These are phyloP conservation scores for Petrolisthes manimaculis DNA, from an alignment of 2,888 invertebrate genomes.

Conservation along the genomic window DNA sequence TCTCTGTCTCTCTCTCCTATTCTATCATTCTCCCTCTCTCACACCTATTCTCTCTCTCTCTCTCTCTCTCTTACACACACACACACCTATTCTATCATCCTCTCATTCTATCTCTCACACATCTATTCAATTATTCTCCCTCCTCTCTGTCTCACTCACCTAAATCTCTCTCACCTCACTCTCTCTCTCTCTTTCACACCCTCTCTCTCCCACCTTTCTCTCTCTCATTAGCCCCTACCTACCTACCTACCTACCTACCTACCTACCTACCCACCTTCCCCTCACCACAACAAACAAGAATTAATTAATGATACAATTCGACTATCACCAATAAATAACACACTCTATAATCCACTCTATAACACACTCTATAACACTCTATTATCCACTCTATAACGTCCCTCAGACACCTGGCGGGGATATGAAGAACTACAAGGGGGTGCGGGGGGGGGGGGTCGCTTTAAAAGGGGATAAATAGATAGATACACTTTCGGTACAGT, in stretches of 20 bases:
- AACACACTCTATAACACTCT: constrained; percentile 22
- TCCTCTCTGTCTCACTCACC: neutral
- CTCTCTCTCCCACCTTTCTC: neutral
- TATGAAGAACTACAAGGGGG: neutral
- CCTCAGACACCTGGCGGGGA: too few relatives aligned
- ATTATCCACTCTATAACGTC: neutral
- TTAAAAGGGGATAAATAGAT: too few relatives aligned
- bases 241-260: neutral
- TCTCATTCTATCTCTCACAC: neutral
- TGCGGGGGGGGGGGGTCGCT: too few relatives aligned
- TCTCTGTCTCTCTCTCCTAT: constrained; percentile 34
- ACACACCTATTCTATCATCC: neutral
- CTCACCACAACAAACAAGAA: neutral
- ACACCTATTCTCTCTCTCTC: constrained; percentile 18
- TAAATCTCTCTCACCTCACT: neutral
- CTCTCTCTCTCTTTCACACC: neutral
- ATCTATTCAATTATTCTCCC: neutral
- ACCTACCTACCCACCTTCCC: constrained; percentile 7
- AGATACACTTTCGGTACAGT: too few relatives aligned
- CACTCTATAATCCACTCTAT: constrained; percentile 48
- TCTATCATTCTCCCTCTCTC: constrained; percentile 20
- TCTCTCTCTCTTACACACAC: constrained; percentile 5
- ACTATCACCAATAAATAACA: constrained; percentile 51
- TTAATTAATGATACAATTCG: neutral
- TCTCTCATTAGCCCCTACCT: neutral